Base-by-base conservation (phyloP, 2,888 invertebrate genomes). In the Sinopyrophorus schimmeli region DNA sequence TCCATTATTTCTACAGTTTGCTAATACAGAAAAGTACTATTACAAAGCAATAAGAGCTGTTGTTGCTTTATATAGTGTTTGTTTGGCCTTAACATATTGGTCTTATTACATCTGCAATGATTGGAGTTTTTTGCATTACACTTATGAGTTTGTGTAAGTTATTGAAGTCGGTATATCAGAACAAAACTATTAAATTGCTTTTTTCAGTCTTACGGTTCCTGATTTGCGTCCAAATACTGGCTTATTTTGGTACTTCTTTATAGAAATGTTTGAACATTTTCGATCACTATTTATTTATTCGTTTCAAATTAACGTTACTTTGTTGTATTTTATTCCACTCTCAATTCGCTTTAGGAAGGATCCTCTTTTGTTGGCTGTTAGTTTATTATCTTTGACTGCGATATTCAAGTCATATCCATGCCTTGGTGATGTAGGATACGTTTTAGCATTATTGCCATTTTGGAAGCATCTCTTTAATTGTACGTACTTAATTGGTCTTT, bases 211-310 rank as follows among this genome's bases (percentile, higher is more conserved):
- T 56, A 84, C 84, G 10, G 94, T 95, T 38, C 91, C 92, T 1
- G 98, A 99, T 72, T 77, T 98, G 55, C 89, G 92, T 61, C 99
- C 99, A 14, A 99, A 99, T 70, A 89, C 96, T 62, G 99, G 99
- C 1, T 77, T 99, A 1, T 99, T 97, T 74, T 99, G 99, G 99
- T 99, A 99, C 69, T 98, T 99, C 76, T 99, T 99, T 73, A 97
- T 96, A 1, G 98, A 99, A 79, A 96, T 98, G 93, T 99, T 99
- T 79, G 97, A 98, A 64, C 98, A 99, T 74, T 99, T 99, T 68
- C 84, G 95, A 35, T 80, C 88, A 52, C 82, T 99, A 64, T 99
- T 99, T 75, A 84, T 97, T 14, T 93, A 89, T 68, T 92, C 96
- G 57, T 98, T 99, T 72, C 98, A 98, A 80, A 87, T 99, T 61